phyloP scores from a whole-genome alignment of 2,797 vertebrate genomes.

The Onychomys leucogaster region DNA sequence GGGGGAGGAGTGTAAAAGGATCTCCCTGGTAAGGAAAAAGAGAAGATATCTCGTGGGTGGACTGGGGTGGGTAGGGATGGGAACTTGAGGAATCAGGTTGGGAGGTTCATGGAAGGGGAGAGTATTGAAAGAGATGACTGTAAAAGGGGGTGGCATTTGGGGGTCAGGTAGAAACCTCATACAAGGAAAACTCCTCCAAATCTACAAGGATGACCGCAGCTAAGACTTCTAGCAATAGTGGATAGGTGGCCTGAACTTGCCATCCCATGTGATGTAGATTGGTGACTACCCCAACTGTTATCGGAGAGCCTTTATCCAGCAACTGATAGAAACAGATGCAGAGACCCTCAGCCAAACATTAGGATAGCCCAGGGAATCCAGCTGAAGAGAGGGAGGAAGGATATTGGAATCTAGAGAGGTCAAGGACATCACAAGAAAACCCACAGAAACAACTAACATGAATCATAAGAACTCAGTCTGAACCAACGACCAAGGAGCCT shows the following conservation, averaged over 20 bases:
- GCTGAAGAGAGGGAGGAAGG: neutral
- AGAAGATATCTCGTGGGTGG: too few species aligned
- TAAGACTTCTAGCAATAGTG: neutral
- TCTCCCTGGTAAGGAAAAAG: too few species aligned
- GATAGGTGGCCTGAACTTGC: neutral
- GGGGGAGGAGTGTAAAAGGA: too few species aligned
- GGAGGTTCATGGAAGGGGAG: neutral
- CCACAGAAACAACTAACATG: neutral
- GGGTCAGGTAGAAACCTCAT: neutral
- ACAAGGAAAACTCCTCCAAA: neutral
- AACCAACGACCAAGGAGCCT: neutral
- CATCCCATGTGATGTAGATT: neutral
- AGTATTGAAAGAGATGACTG: neutral
- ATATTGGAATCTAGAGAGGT: neutral
- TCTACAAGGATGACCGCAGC: neutral
- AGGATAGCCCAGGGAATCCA: neutral
- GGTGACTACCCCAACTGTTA: neutral
- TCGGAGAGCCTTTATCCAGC: neutral
- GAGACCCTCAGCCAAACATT: neutral
- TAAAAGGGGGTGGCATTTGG: neutral
- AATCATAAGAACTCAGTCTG: neutral
- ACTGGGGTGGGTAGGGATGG: neutral
- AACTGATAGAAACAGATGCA: neutral
- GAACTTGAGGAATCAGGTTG: neutral
- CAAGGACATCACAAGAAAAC: neutral